A percentile compares a stretch with the other conserved stretches of the same genome.
Evolutionary conservation across 2,797 vertebrate species (phyloP).

Genomic region (Anniella stebbinsi): DNA sequence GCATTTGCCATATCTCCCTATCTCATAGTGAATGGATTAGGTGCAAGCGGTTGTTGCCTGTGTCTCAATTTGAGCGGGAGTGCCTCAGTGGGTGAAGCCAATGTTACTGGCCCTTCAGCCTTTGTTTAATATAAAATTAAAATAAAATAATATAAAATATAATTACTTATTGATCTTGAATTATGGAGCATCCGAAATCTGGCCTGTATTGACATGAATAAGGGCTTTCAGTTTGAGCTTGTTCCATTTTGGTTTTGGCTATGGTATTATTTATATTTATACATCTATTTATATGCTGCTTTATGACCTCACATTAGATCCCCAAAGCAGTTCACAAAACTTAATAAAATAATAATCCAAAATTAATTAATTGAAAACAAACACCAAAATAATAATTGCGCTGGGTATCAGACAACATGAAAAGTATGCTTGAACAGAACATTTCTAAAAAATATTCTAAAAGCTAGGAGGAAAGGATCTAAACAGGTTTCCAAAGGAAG

Average conservation of each 20-base stretch:
- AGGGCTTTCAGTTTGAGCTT: background rate
- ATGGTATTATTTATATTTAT: background rate
- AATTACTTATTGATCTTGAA: background rate
- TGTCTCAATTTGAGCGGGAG: background rate
- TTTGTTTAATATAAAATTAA: background rate
- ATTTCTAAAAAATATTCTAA: background rate
- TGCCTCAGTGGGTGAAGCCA: too few relatives aligned
- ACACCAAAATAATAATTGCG: background rate
- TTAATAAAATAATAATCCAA: background rate
- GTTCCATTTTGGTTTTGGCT: background rate
- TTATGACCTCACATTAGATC: background rate
- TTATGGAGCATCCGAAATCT: too few relatives aligned
- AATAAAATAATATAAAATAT: background rate
- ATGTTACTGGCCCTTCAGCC: background rate
- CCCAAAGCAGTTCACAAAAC: background rate
- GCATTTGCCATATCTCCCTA: background rate
- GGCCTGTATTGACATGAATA: background rate
- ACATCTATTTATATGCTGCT: background rate
- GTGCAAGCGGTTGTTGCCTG: background rate
- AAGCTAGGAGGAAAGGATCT: background rate
- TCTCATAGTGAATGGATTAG: background rate
- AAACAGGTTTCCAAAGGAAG: background rate
- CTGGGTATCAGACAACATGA: background rate
- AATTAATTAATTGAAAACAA: background rate
- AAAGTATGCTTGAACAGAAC: background rate